phyloP scores from a whole-genome alignment of 2,797 vertebrate genomes.

The Micropoecilia bifurca region DNA sequence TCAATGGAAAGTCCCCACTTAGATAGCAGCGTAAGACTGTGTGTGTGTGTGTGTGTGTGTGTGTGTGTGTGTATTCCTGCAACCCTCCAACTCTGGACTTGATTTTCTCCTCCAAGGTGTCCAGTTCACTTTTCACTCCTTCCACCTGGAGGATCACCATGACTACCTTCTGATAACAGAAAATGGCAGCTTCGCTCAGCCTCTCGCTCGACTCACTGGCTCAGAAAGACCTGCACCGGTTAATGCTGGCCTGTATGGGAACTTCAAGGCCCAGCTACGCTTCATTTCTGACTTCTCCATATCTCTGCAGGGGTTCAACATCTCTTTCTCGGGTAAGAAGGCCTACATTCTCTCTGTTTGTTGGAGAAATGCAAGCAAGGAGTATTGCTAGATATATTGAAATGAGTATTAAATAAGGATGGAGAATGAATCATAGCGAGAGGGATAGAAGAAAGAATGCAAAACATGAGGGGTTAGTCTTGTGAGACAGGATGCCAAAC shows the following conservation, averaged over 20 bases:
- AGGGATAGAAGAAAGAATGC: conserved; percentile 3
- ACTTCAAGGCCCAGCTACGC: conserved; percentile 85
- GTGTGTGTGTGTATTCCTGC: conserved; percentile 1
- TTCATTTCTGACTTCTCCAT: conserved; percentile 87
- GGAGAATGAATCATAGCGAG: conserved; percentile 8
- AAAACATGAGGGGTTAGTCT: conserved; percentile 28
- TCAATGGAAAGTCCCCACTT: too few relatives aligned
- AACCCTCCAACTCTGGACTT: conserved; percentile 3
- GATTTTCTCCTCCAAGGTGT: conserved; percentile 72
- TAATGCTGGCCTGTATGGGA: conserved; percentile 83
- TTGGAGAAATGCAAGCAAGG: conserved; percentile 1
- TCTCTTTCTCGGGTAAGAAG: conserved; percentile 80
- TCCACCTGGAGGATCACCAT: conserved; percentile 85
- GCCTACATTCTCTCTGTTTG: conserved; percentile 27
- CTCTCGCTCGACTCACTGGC: conserved; percentile 83
- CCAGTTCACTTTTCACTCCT: conserved; percentile 83
- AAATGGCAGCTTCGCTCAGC: conserved; percentile 82
- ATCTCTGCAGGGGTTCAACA: conserved; percentile 84
- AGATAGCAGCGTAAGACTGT: too few relatives aligned
- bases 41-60: too few relatives aligned
- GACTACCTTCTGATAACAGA: conserved; percentile 86
- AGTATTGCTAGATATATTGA: background rate
- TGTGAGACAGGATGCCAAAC: conserved; percentile 16
- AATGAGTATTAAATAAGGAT: conserved; percentile 19
- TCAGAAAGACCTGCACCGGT: conserved; percentile 75